Percentiles rank a stretch among this genome's conserved stretches.
phyloP scores from a whole-genome alignment of 2,888 invertebrate genomes.

The Vesta saturnalis region DNA sequence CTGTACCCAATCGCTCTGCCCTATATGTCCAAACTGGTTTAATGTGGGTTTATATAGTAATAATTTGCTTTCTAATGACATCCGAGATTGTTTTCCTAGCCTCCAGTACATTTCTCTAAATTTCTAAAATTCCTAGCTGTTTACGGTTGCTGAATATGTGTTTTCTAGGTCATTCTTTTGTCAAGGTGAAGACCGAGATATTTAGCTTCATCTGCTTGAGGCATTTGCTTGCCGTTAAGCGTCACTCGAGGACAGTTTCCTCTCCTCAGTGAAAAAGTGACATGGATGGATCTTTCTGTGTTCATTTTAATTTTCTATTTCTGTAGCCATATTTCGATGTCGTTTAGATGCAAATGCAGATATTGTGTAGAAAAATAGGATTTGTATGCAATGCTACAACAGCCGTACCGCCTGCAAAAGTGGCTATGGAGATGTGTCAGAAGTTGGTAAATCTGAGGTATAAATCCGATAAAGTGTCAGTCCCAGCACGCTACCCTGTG shows the following conservation, averaged over 20 bases:
- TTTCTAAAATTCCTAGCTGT: background rate
- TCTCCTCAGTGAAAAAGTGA: background rate
- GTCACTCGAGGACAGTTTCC: background rate
- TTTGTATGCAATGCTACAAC: background rate
- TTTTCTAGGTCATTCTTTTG: background rate
- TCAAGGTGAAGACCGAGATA: no score
- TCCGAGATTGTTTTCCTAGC: no score
- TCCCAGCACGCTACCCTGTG: conserved; percentile 7
- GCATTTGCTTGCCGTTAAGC: background rate
- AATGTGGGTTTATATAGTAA: no score
- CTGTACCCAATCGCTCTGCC: no score
- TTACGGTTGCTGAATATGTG: background rate
- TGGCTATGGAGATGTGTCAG: background rate
- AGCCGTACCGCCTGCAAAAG: no score
- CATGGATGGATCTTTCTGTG: background rate
- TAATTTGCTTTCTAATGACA: no score
- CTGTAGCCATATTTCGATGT: background rate
- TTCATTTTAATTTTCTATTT: background rate
- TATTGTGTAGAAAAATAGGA: background rate
- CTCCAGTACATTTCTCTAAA: background rate
- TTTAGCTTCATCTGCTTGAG: no score
- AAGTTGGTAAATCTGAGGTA: conserved; percentile 2
- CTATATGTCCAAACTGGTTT: no score
- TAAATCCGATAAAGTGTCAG: conserved; percentile 2
- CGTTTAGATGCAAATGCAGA: background rate